phyloP scores from a whole-genome alignment of 2,888 invertebrate species.

The Lasioglossum vierecki region DNA sequence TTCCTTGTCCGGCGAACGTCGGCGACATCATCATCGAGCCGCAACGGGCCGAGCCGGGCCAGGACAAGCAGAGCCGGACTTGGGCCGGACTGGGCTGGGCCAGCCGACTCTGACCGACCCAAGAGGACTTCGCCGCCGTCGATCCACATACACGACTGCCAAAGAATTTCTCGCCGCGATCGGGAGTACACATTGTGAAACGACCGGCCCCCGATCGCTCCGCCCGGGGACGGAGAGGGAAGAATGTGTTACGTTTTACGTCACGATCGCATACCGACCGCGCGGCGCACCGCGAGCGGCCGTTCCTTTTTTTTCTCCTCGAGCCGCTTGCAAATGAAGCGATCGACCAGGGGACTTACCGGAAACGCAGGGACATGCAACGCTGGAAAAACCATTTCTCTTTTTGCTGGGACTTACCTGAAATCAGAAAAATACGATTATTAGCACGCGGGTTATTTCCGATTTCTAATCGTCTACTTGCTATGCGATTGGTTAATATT shows the following conservation, averaged over 20 bases:
- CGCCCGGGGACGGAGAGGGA: constrained; percentile 14
- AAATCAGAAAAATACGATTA: constrained; percentile 28
- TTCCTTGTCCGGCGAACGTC: constrained; percentile 65
- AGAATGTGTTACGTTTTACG: constrained; percentile 50
- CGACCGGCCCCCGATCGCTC: constrained; percentile 9
- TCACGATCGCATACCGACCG: constrained; percentile 24
- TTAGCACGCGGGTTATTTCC: neutral
- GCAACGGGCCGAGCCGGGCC: neutral
- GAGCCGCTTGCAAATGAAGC: constrained; percentile 20
- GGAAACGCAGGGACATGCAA: constrained; percentile 38
- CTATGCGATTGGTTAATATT: neutral
- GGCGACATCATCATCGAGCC: constrained; percentile 25
- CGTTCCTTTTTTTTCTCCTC: neutral
- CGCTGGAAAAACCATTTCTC: neutral
- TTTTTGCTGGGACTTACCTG: constrained; percentile 55
- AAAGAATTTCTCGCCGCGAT: constrained; percentile 33
- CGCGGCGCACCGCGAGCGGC: neutral
- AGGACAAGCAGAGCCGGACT: neutral
- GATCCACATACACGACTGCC: constrained; percentile 44
- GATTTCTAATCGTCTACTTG: neutral
- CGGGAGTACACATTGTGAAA: constrained; percentile 31
- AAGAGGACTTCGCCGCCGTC: neutral
- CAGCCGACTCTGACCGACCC: constrained; percentile 23
- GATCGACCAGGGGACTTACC: constrained; percentile 47
- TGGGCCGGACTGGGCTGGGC: neutral